phyloP scores from a whole-genome alignment of 1,140 invertebrate species.

The Cepaea nemoralis region DNA sequence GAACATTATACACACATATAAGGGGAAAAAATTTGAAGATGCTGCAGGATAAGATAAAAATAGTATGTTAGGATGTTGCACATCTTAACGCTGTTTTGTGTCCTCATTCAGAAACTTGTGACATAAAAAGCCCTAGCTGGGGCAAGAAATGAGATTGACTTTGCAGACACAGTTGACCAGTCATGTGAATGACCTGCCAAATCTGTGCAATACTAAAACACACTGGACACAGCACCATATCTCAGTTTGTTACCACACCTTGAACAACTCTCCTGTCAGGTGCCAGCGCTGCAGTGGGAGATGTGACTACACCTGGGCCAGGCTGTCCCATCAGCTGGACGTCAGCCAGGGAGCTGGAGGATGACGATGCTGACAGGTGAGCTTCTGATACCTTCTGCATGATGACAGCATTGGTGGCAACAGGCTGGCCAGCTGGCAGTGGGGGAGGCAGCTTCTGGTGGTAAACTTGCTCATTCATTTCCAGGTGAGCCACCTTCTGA shows the following conservation, averaged over 20 bases:
- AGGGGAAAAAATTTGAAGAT: too few species aligned
- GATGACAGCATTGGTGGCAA: neutral
- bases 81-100: too few species aligned
- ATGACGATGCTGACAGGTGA: constrained; percentile 7
- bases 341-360: neutral
- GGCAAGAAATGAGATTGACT: too few species aligned
- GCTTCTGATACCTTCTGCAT: constrained; percentile 6
- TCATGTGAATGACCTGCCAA: too few species aligned
- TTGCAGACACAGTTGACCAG: too few species aligned
- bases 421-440: neutral
- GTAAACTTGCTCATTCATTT: neutral
- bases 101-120: too few species aligned
- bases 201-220: too few species aligned
- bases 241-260: constrained; percentile 25
- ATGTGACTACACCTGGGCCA: neutral
- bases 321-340: neutral
- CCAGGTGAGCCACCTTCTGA: neutral
- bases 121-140: too few species aligned
- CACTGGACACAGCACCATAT: neutral
- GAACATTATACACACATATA: too few species aligned
- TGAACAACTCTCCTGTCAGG: constrained; percentile 8
- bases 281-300: neutral
- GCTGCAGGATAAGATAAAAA: too few species aligned
- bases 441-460: neutral
- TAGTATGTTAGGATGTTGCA: too few species aligned